phyloP scores from a whole-genome alignment of 2,888 invertebrate species.

The Pristionchus arcanus region DNA sequence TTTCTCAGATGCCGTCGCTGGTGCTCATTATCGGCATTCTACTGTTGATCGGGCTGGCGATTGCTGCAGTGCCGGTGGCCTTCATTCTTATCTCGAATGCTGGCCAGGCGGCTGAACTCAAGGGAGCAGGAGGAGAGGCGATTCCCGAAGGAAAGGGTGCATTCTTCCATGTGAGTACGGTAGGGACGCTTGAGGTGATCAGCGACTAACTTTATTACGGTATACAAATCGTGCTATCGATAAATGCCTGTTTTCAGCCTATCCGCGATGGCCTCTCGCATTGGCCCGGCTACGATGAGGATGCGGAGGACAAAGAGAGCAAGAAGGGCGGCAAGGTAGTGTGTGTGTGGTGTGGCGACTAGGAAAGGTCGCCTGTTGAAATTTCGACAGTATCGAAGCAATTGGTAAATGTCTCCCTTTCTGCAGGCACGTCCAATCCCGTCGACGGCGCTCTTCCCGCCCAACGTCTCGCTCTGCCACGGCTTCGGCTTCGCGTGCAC shows the following conservation, averaged over 20 bases:
- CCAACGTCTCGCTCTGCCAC: constrained; percentile 69
- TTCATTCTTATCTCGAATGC: constrained; percentile 53
- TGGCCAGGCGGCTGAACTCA: background rate
- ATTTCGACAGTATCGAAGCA: background rate
- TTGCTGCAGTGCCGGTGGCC: constrained; percentile 52
- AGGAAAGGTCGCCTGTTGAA: background rate
- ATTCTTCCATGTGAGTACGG: constrained; percentile 28
- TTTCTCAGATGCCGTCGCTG: constrained; percentile 53
- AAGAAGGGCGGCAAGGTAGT: constrained; percentile 1
- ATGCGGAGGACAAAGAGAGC: background rate
- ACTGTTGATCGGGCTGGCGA: constrained; percentile 47
- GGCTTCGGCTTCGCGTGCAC: constrained; percentile 75
- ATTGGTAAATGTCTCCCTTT: background rate
- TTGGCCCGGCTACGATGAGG: constrained; percentile 20
- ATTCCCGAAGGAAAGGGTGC: background rate
- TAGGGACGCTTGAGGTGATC: background rate
- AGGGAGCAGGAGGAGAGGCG: constrained; percentile 16
- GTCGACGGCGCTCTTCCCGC: constrained; percentile 64
- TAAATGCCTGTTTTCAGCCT: too few species aligned
- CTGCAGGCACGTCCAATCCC: constrained; percentile 59
- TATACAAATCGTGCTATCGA: too few species aligned
- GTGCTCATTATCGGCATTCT: constrained; percentile 53
- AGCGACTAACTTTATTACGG: background rate
- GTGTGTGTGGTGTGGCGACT: background rate
- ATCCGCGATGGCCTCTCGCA: background rate